phyloP scores from a whole-genome alignment of 2,888 invertebrate genomes.

The Zelleria hepariella region DNA sequence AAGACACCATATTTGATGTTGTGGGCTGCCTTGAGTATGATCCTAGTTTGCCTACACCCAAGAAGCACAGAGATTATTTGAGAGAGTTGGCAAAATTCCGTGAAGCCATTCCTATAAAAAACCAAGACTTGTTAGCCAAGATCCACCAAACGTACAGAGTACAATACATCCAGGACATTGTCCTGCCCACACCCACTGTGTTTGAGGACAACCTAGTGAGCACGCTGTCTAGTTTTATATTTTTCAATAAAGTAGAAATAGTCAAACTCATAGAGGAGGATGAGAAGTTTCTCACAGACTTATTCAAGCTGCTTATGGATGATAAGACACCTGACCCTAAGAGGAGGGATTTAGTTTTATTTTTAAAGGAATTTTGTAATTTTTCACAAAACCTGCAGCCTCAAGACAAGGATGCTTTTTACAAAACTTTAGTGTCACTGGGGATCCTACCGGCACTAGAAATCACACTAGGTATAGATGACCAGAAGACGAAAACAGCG shows the following conservation, averaged over 20 bases:
- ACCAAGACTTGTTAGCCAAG: slow-evolving; percentile 94
- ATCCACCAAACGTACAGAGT: slow-evolving; percentile 99
- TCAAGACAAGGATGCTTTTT: slow-evolving; percentile 96
- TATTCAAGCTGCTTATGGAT: slow-evolving; percentile 94
- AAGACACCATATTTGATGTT: slow-evolving; percentile 97
- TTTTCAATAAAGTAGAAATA: slow-evolving; percentile 99
- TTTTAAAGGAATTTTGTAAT: slow-evolving; percentile 99
- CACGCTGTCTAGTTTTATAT: slow-evolving; percentile 98
- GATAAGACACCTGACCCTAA: slow-evolving; percentile 87
- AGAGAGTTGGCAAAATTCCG: slow-evolving; percentile 92
- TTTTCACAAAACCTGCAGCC: slow-evolving; percentile 99
- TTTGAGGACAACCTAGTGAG: slow-evolving; percentile 99
- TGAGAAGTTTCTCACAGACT: slow-evolving; percentile 94
- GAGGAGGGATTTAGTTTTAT: slow-evolving; percentile 94
- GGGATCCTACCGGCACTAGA: slow-evolving; percentile 92
- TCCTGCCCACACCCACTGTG: slow-evolving; percentile 97
- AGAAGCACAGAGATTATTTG: slow-evolving; percentile 96
- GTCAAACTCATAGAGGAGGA: slow-evolving; percentile 98
- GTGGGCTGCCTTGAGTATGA: slow-evolving; percentile 99
- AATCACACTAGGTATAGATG: slow-evolving; percentile 91
- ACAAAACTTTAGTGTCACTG: slow-evolving; percentile 91
- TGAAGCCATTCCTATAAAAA: slow-evolving; percentile 95
- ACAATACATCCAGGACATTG: slow-evolving; percentile 99
- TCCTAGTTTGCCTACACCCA: slow-evolving; percentile 86
- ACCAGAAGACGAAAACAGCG: slow-evolving; percentile 94